Evolutionary conservation across 2,797 vertebrate species (phyloP).

Genomic region (Taeniopygia guttata): DNA sequence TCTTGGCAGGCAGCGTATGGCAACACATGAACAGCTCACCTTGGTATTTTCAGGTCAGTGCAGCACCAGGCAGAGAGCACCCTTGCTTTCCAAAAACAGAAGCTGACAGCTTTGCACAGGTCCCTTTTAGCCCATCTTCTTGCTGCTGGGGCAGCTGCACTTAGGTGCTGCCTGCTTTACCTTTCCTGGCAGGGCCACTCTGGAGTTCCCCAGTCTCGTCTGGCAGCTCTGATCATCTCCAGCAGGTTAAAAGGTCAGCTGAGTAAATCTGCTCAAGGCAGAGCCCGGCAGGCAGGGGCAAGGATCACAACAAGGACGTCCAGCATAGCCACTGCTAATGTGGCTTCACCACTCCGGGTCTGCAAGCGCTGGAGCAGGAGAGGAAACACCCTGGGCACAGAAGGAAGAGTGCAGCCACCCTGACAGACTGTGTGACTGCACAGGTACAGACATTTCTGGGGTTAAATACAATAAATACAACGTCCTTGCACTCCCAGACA

Average conservation of each 20-base stretch:
- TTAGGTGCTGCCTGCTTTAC: not conserved
- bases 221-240: not conserved
- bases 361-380: rapidly evolving
- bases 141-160: not conserved
- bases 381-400: rapidly evolving
- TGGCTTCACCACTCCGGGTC: not conserved
- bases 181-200: not conserved
- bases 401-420: not conserved
- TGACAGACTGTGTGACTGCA: not conserved
- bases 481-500: not conserved
- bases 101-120: not conserved
- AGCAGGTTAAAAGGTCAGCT: constrained; percentile 14
- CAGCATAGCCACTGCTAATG: not conserved
- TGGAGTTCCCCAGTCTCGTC: rapidly evolving
- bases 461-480: not conserved
- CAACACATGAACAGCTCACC: rapidly evolving
- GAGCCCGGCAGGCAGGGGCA: not conserved
- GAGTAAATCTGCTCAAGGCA: not conserved
- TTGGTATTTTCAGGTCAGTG: not conserved
- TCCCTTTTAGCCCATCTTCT: not conserved
- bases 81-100: not conserved
- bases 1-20: rapidly evolving
- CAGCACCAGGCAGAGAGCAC: not conserved
- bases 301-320: not conserved
- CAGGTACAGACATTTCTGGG: not conserved